Conservation (phyloP, 1,140 invertebrate species). For the Branchinecta lindahli region DNA sequence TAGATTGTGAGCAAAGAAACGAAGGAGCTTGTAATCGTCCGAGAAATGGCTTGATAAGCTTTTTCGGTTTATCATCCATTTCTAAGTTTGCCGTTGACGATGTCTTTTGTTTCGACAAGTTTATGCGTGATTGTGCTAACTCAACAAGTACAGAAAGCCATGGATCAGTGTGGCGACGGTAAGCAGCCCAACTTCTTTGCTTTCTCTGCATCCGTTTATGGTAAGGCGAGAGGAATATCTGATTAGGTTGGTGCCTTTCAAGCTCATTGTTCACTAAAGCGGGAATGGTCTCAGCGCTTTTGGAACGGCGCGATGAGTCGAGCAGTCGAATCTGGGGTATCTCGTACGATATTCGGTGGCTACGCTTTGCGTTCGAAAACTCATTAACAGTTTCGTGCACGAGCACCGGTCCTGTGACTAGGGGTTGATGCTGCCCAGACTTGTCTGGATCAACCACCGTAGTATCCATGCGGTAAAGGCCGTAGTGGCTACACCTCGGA, state of each 20-base stretch:
- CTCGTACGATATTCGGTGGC: not conserved
- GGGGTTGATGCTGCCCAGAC: too few species aligned
- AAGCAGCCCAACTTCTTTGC: not conserved
- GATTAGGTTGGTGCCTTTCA: not conserved
- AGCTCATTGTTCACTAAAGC: not conserved
- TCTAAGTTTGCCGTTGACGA: not conserved
- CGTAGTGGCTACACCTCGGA: too few species aligned
- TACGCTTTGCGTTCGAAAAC: too few species aligned
- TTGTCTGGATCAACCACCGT: too few species aligned
- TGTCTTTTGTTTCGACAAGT: not conserved
- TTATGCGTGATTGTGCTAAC: constrained; percentile 1
- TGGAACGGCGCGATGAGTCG: not conserved
- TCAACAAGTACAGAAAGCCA: constrained; percentile 5
- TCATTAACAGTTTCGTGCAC: too few species aligned
- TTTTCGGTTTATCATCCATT: not conserved
- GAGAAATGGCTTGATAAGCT: not conserved
- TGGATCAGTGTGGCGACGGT: not conserved
- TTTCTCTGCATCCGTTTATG: not conserved
- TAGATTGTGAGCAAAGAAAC: not conserved
- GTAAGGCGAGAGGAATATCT: not conserved
- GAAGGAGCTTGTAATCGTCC: not conserved
- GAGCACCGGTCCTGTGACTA: too few species aligned
- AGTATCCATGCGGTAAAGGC: too few species aligned
- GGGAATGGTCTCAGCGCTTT: not conserved
- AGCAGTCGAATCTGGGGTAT: not conserved